Base-by-base conservation (phyloP, 2,113 vertebrate genomes). In the Gnathonemus echidnorhynchus region DNA sequence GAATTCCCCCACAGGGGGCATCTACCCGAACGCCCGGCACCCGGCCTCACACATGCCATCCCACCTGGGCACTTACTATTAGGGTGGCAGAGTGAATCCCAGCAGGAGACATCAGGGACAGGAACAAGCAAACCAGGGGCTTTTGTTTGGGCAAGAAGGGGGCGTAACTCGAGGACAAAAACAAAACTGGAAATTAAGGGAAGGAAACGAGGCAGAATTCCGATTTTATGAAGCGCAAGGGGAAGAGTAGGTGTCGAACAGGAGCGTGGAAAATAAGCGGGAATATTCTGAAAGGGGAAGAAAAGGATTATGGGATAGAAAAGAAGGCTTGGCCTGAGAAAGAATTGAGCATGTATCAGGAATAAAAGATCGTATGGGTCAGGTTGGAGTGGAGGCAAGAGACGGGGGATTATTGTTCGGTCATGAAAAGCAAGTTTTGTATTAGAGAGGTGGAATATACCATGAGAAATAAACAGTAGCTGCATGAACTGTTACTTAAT, bases 1-100 rank as follows among this genome's bases (percentile, higher is more conserved):
- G 97, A 98, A 96, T 95, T 97, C 97, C 1, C 97, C 97, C 0
- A 95, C 97, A 0, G 96, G 97, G 87, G 95, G 96, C 1, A 97
- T 97, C 90, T 97, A 97, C 92, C 96, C 97, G 21, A 97, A 95
- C 80, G 95, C 96, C 2, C 94, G 97, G 92, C 97, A 97, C 88
- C 97, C 97, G 0, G 94, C 96, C 91, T 92, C 96, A 90, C 97
- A 98, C 11, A 97, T 98, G 97, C 95, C 97, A 84, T 97, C 97
- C 89, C 97, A 98, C 87, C 96, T 97, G 88, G 97, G 97, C 94
- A 97, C 96, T 89, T 98, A 97, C 95, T 98, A 97, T 94, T 98
- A 97, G 90, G 21, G 21, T 50, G 35, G 70, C 45, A 42, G 88
- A 11, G 19, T 50, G 17, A 46, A 90, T 90, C 89, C 84, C 89